Base-by-base conservation (phyloP, 2,113 vertebrate genomes). In the Ptilorrhoa leucosticta region DNA sequence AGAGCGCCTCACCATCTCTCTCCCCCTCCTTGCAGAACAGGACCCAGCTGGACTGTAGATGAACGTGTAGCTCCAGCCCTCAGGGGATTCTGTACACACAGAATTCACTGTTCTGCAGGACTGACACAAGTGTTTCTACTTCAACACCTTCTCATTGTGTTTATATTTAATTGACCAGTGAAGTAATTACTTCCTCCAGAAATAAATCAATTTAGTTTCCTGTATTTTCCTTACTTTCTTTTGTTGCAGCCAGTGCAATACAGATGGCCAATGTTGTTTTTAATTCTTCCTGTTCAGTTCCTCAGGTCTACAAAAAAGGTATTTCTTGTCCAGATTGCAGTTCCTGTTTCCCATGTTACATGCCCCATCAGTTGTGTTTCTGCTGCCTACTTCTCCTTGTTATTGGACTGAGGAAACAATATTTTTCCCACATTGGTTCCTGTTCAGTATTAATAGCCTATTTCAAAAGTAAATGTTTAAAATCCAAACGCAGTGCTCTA, bases 111-210 rank as follows among this genome's bases (percentile, higher is more conserved):
- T 26, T 82, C 76, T 63, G 76, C 45, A 75, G 51, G 42, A 78
- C 53, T 31, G 72, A 85, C 70, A 91, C 60, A 3, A 42, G 19
- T 9, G 28, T 60, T 94, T 73, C 92, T 69, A 78, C 64, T 94
- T 68, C 89, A 91, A 86, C 89, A 96, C 89, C 51, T 86, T 81
- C 87, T 88, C 90, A 71, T 40, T 56, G 78, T 93, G 89, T 94
- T 96, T 48, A 15, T 60, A 94, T 96, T 94, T 96, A 97, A 97
- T 95, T 94, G 95, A 60, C 84, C 78, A 75, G 30, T 31, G 58
- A 90, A 93, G 89, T 91, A 96, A 96, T 96, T 95, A 70, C 83
- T 87, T 91, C 83, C 63, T 93, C 75, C 40, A 94, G 89, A 96
- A 93, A 89, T 68, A 95, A 96, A 96, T 88, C 95, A 93, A 95